Conservation (phyloP, 2,888 invertebrate species). For the Pandemis cinnamomeana region DNA sequence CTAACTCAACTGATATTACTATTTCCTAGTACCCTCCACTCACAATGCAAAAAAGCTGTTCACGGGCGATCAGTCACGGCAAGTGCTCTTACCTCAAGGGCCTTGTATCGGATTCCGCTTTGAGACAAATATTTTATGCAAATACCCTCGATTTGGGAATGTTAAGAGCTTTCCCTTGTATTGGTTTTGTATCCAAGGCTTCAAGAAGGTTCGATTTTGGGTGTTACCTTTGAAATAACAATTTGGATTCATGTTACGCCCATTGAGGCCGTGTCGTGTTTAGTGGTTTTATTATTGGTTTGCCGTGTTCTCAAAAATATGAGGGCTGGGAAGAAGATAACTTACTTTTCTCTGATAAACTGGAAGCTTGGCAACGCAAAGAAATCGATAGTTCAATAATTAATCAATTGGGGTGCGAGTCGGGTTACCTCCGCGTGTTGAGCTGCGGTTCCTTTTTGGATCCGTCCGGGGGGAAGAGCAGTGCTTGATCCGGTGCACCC, state of each 20-base stretch:
- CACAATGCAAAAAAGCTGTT: neutral
- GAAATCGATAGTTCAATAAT: no score
- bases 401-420: no score
- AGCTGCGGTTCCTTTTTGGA: no score
- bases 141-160: slow-evolving; percentile 37
- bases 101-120: slow-evolving; percentile 29
- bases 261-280: slow-evolving; percentile 4
- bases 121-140: slow-evolving; percentile 38
- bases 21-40: neutral
- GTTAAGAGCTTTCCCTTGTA: slow-evolving; percentile 39
- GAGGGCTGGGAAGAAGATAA: no score
- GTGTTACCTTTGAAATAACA: slow-evolving; percentile 27
- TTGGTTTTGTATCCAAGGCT: slow-evolving; percentile 32
- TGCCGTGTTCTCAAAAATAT: neutral
- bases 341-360: no score
- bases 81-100: slow-evolving; percentile 26
- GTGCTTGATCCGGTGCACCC: no score
- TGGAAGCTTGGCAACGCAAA: no score
- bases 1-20: neutral
- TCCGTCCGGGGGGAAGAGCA: no score
- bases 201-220: slow-evolving; percentile 4
- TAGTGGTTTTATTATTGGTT: neutral
- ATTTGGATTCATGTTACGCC: slow-evolving; percentile 5
- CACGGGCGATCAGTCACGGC: neutral
- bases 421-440: no score